A percentile compares a stretch with the other conserved stretches of the same genome.
Conservation (phyloP, 2,113 vertebrate genomes). For the Tachysurus fulvidraco region DNA sequence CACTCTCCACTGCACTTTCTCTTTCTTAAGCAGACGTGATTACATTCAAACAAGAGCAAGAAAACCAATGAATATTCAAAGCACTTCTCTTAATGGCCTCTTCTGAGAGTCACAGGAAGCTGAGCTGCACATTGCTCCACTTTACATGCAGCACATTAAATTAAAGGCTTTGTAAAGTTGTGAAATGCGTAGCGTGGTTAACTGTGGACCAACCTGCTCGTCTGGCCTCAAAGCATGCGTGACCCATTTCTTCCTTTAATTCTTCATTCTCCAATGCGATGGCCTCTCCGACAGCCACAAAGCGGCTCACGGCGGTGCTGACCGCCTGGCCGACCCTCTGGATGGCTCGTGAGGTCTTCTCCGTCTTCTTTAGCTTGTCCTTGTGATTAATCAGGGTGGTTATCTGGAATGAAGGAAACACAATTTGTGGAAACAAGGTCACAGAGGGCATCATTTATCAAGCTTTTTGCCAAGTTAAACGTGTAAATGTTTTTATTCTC, state of each 20-base stretch:
- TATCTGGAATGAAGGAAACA: slow-evolving; percentile 77
- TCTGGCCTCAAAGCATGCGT: slow-evolving; percentile 91
- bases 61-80: slow-evolving; percentile 22
- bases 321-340: slow-evolving; percentile 94
- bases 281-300: slow-evolving; percentile 94
- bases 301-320: slow-evolving; percentile 89
- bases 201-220: slow-evolving; percentile 80
- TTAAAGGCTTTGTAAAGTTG: neutral
- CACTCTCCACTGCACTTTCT: neutral
- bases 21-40: neutral
- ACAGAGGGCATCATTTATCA: neutral
- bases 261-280: slow-evolving; percentile 94
- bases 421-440: neutral
- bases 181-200: neutral
- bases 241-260: slow-evolving; percentile 92
- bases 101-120: neutral
- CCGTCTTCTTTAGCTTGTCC: slow-evolving; percentile 93
- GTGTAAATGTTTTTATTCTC: neutral
- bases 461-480: neutral
- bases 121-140: neutral
- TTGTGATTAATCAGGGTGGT: slow-evolving; percentile 98
- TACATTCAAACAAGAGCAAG: neutral
- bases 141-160: neutral
- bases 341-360: slow-evolving; percentile 91
- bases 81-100: neutral